phyloP scores from a whole-genome alignment of 2,113 vertebrate species.

The Ardeotis arabs region DNA sequence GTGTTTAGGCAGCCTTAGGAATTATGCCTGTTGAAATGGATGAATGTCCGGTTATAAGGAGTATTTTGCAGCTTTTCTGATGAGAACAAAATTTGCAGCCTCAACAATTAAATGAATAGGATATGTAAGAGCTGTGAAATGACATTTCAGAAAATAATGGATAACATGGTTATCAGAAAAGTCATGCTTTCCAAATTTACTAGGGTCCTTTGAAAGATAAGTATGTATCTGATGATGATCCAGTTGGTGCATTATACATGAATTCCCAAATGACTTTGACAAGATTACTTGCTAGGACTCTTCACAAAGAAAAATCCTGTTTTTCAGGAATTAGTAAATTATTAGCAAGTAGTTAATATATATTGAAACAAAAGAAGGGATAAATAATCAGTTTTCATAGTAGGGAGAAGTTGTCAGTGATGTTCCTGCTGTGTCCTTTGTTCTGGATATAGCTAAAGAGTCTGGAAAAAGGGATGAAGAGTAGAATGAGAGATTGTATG shows the following conservation, averaged over 20 bases:
- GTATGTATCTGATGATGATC: not conserved
- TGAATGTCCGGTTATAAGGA: not conserved
- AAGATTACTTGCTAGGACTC: not conserved
- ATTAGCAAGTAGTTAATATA: not conserved
- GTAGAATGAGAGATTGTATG: not conserved
- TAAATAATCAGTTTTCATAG: not conserved
- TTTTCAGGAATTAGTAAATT: not conserved
- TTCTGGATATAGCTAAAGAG: not conserved
- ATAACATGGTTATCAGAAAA: not conserved
- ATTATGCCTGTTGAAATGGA: not conserved
- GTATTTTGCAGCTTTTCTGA: not conserved
- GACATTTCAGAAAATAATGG: not conserved
- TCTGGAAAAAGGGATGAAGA: not conserved
- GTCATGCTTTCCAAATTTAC: not conserved
- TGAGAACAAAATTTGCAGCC: not conserved
- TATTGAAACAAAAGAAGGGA: not conserved
- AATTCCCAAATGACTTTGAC: not conserved
- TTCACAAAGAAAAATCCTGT: not conserved
- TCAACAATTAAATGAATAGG: not conserved
- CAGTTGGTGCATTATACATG: not conserved
- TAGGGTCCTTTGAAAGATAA: not conserved
- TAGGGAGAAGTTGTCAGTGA: not conserved
- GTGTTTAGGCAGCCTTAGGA: not conserved
- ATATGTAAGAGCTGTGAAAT: not conserved
- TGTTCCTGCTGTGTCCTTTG: not conserved